These are phyloP conservation scores for Perodicticus potto DNA, from an alignment of 2,797 vertebrate genomes.

Conservation along the genomic window DNA sequence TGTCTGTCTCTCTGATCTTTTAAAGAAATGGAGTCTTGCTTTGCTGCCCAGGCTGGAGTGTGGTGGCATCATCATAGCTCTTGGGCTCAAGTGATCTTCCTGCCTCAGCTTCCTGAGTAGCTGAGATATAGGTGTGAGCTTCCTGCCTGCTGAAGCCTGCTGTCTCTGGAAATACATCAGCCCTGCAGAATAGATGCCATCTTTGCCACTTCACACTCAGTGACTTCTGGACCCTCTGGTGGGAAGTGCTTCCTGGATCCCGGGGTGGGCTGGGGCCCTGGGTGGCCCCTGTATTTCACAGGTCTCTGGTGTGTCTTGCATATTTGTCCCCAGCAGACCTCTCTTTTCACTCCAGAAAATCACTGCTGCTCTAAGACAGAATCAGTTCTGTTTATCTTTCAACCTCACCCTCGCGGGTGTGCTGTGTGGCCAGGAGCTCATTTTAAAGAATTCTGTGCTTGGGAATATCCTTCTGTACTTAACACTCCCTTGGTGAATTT, in stretches of 20 bases:
- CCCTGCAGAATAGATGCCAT: background rate
- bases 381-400: background rate
- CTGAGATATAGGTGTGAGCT: background rate
- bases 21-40: background rate
- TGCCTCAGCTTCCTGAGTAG: background rate
- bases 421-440: background rate
- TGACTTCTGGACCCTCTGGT: background rate
- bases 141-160: background rate
- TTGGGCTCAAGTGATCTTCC: background rate
- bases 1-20: background rate
- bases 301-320: background rate
- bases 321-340: background rate
- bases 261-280: background rate
- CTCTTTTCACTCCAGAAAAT: background rate
- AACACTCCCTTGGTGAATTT: background rate
- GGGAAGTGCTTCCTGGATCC: background rate
- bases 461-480: background rate
- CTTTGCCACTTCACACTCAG: background rate
- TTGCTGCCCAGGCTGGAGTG: background rate
- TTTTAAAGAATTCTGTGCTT: background rate
- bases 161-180: background rate
- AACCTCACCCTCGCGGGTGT: background rate
- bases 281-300: background rate
- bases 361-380: background rate
- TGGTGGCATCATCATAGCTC: background rate